These are phyloP conservation scores for Lethocerus indicus DNA, from an alignment of 1,140 invertebrate genomes.

Conservation along the genomic window DNA sequence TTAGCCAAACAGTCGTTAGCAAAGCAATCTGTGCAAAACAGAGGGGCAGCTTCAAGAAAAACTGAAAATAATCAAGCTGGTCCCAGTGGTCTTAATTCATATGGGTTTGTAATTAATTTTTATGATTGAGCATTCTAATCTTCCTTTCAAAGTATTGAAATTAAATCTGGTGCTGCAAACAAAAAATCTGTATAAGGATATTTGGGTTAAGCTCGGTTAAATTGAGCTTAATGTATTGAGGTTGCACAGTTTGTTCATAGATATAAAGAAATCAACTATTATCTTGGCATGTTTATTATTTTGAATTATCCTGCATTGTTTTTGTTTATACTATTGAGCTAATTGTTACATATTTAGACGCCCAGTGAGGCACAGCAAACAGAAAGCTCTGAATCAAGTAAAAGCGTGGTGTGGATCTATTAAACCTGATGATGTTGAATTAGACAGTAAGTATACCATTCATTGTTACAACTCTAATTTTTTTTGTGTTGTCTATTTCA, in stretches of 20 bases:
- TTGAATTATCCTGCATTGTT: too few species aligned
- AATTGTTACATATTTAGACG: conserved; percentile 25
- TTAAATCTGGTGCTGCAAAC: too few species aligned
- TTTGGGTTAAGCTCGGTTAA: too few species aligned
- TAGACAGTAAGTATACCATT: conserved; percentile 22
- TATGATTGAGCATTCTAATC: too few species aligned
- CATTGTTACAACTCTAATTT: conserved; percentile 14
- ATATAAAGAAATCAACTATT: too few species aligned
- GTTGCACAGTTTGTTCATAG: too few species aligned
- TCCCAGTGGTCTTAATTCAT: neutral
- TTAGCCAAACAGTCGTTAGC: conserved; percentile 53
- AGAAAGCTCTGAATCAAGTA: conserved; percentile 64
- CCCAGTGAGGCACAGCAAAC: conserved; percentile 57
- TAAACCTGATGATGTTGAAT: conserved; percentile 33
- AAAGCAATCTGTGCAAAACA: conserved; percentile 31
- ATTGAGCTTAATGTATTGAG: too few species aligned
- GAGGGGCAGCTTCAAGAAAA: conserved; percentile 22
- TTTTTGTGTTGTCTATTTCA: neutral
- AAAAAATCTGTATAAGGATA: too few species aligned
- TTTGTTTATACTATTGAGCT: too few species aligned
- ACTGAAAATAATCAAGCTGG: neutral
- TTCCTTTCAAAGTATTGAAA: too few species aligned
- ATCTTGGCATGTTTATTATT: too few species aligned
- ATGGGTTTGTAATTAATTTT: conserved; percentile 2
- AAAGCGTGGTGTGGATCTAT: conserved; percentile 56